A percentile compares a stretch with the other conserved stretches of the same genome.
phyloP scores from a whole-genome alignment of 1,140 invertebrate genomes.

The Heliconius hermathena region DNA sequence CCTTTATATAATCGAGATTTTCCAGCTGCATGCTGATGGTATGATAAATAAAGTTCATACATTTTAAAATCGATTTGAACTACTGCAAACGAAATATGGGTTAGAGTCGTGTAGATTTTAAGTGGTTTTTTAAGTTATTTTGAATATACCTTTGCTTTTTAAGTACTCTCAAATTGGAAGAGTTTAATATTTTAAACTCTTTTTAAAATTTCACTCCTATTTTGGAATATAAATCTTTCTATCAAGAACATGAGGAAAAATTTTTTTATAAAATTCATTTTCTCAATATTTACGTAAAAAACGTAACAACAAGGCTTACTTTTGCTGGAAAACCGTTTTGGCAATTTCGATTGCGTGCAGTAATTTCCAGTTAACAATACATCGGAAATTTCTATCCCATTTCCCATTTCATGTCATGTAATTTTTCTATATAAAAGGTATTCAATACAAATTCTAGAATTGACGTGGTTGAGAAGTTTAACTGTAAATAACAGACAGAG shows the following conservation, averaged over 20 bases:
- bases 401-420: neutral
- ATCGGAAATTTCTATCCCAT: neutral
- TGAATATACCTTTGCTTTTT: slow-evolving; percentile 3
- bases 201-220: too few relatives aligned
- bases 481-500: too few relatives aligned
- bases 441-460: neutral
- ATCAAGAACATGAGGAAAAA: too few relatives aligned
- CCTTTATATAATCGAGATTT: slow-evolving; percentile 24
- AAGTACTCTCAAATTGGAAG: slow-evolving; percentile 7
- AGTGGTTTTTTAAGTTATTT: slow-evolving; percentile 33
- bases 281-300: neutral
- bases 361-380: neutral
- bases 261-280: too few relatives aligned
- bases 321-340: neutral
- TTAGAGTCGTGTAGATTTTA: slow-evolving; percentile 15
- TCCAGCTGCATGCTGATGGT: slow-evolving; percentile 22
- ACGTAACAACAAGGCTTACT: too few relatives aligned
- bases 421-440: neutral
- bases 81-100: slow-evolving; percentile 18
- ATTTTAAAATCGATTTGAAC: slow-evolving; percentile 30
- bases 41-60: slow-evolving; percentile 35
- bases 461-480: neutral
- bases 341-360: neutral
- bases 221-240: too few relatives aligned
- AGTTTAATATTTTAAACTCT: neutral